Base-by-base conservation (phyloP, 2,797 vertebrate genomes). In the Phrynocephalus forsythii region DNA sequence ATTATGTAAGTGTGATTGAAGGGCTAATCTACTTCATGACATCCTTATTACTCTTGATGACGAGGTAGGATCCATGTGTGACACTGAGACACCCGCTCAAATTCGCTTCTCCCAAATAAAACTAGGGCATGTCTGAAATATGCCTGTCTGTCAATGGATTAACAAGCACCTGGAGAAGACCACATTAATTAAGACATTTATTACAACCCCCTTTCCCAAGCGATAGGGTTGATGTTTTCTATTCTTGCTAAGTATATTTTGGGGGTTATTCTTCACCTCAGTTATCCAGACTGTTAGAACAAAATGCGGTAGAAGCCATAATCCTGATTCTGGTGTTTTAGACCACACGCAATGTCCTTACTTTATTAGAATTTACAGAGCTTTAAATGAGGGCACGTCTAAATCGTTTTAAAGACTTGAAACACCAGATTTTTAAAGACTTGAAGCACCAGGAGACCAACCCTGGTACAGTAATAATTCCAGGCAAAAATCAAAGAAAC, bases 1-100 rank as follows among this genome's bases (percentile, higher is more conserved):
- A 91, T 94, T 92, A 82, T 60, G 68, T 81, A 24, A 1, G 5
- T 11, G n/a, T 77, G 85, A 79, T 3, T 15, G 86, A 91, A 56
- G 78, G 71, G 75, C 79, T 90, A 84, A 84, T 84, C 82, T 89
- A 86, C 89, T 88, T 85, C 86, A 30, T 30, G 6, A 50, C 10
- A 30, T 89, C 63, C 79, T 85, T 84, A 77, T 82, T 82, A 77
- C 66, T 77, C 50, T 87, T 68, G 72, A 83, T 89, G 75, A 87
- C 15, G 63, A 56, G 22, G 56, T 9, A 52, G 15, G 48, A 85
- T 68, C 28, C 78, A 84, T 24, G 71, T 44, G 75, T 80, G 78
- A 77, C 44, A 20, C 48, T 87, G 77, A 15, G n/a, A 69, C 50
- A 63, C 6, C 48, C 82, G 50, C 8, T 6, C 82, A 67, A 30